Evolutionary conservation across 2,888 invertebrate species (phyloP).

Genomic region (Monopis laevigella): DNA sequence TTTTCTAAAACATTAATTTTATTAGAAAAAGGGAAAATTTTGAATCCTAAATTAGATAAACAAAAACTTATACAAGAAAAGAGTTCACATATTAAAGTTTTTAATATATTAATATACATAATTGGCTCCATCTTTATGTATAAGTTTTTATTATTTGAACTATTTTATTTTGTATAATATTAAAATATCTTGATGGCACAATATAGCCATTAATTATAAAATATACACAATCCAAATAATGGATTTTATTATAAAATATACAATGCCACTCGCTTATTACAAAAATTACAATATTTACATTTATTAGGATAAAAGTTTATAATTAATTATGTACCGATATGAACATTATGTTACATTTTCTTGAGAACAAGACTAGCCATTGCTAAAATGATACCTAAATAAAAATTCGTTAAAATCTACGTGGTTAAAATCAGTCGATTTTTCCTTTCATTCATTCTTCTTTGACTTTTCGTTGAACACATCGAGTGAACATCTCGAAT

Average conservation of each 20-base stretch:
- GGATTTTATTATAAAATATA: slow-evolving; percentile 30
- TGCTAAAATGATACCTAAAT: slow-evolving; percentile 47
- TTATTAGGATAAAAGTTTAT: too few species aligned
- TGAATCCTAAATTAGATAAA: too few species aligned
- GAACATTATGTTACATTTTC: slow-evolving; percentile 1
- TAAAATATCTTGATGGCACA: neutral
- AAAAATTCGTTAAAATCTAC: slow-evolving; percentile 49
- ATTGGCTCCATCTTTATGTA: too few species aligned
- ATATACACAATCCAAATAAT: slow-evolving; percentile 26
- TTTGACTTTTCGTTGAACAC: slow-evolving; percentile 55
- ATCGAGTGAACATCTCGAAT: slow-evolving; percentile 4
- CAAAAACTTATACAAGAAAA: too few species aligned
- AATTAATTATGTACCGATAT: too few species aligned
- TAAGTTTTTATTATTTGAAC: too few species aligned
- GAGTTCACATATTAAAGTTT: too few species aligned
- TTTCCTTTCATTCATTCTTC: slow-evolving; percentile 28
- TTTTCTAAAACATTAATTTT: too few species aligned
- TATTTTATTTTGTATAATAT: neutral
- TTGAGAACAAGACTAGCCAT: slow-evolving; percentile 52
- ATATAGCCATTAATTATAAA: neutral
- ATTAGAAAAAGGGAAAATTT: too few species aligned
- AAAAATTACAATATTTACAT: slow-evolving; percentile 14
- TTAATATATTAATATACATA: too few species aligned
- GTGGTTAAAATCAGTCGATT: slow-evolving; percentile 42
- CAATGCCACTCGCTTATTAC: slow-evolving; percentile 49